Evolutionary conservation across 2,888 invertebrate species (phyloP).

Genomic region (Noctua pronuba): DNA sequence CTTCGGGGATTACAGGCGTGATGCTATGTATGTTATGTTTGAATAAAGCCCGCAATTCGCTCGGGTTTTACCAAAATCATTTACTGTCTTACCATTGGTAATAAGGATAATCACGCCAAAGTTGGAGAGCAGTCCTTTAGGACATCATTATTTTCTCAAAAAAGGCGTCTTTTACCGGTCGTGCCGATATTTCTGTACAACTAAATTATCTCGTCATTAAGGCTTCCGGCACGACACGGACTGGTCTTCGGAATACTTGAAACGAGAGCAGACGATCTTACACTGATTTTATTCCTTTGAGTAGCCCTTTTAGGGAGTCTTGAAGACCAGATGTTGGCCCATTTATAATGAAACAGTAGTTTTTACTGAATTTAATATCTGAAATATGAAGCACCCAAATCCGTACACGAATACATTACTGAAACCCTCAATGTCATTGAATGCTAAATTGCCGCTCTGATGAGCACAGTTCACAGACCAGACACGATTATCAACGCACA

Average conservation of each 20-base stretch:
- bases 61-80: neutral
- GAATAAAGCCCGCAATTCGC: neutral
- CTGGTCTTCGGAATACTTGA: neutral
- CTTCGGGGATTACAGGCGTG: neutral
- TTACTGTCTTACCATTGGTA: neutral
- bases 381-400: neutral
- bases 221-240: constrained; percentile 28
- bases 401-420: neutral
- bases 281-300: neutral
- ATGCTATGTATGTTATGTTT: neutral
- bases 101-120: constrained; percentile 28
- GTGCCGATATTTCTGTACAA: constrained; percentile 29
- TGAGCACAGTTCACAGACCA: constrained; percentile 38
- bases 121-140: constrained; percentile 24
- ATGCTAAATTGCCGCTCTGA: constrained; percentile 33
- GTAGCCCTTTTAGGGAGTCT: neutral
- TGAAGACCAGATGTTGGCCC: neutral
- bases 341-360: neutral
- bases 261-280: neutral
- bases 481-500: constrained; percentile 50
- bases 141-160: constrained; percentile 18
- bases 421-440: constrained; percentile 1
- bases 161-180: constrained; percentile 15
- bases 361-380: neutral
- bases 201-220: constrained; percentile 37